Percentiles rank a stretch among this genome's conserved stretches.
phyloP scores from a whole-genome alignment of 23 tunicate species.

The Styela plicata region DNA sequence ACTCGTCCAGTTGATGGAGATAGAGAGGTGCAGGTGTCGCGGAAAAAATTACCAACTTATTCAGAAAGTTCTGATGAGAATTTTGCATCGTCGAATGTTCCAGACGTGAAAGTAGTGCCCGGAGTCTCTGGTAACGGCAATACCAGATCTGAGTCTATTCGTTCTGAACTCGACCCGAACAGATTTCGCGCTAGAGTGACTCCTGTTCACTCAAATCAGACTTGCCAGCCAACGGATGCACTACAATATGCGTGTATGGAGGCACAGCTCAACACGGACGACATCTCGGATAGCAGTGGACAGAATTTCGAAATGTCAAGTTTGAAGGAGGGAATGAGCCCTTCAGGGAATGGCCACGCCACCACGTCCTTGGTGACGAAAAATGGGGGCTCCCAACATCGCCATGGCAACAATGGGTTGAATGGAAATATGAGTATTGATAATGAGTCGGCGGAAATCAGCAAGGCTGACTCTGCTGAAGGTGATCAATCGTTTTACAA shows the following conservation, averaged over 20 bases:
- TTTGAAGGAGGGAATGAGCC: neutral
- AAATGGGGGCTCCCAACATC: slow-evolving; percentile 1
- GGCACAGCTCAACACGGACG: neutral
- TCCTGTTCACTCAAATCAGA: slow-evolving; percentile 9
- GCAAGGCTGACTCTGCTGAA: neutral
- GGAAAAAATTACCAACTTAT: neutral
- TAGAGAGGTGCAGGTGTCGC: neutral
- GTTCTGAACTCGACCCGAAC: slow-evolving; percentile 58
- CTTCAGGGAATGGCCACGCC: neutral
- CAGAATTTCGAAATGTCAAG: slow-evolving; percentile 8
- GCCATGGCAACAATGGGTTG: neutral
- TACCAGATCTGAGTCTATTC: neutral
- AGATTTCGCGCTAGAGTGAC: slow-evolving; percentile 74
- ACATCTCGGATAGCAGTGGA: neutral
- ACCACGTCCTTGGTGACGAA: slow-evolving; percentile 6
- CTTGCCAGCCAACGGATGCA: neutral
- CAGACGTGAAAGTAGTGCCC: slow-evolving; percentile 16
- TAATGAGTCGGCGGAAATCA: neutral
- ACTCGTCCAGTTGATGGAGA: neutral
- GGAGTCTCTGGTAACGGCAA: too few species aligned
- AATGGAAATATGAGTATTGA: neutral
- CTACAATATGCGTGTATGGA: slow-evolving; percentile 3
- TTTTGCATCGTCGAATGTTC: neutral
- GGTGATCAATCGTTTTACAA: neutral
- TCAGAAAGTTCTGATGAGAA: neutral